Evolutionary conservation across 1,140 invertebrate genomes (phyloP).

Genomic region (Mizuhopecten yessoensis): DNA sequence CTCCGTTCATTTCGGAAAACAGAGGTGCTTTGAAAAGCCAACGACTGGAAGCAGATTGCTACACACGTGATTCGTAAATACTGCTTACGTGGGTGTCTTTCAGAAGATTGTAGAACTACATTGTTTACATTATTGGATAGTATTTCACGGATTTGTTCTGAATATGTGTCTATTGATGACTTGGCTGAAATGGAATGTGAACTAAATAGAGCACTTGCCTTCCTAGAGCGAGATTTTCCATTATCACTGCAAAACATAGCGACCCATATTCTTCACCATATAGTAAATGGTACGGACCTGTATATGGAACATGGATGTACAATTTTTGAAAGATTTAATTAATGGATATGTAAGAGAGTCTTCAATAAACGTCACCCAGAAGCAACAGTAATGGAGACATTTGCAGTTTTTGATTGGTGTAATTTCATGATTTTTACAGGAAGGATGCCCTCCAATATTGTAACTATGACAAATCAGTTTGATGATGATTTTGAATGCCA

Average conservation of each 20-base stretch:
- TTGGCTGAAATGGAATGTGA: slow-evolving; percentile 10
- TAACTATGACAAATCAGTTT: no score
- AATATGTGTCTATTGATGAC: not conserved
- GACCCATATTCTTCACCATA: slow-evolving; percentile 33
- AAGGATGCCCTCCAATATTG: no score
- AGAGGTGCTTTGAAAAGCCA: no score
- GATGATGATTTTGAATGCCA: no score
- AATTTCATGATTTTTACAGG: not conserved
- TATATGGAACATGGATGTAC: slow-evolving; percentile 25
- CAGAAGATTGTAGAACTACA: no score
- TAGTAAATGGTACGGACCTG: slow-evolving; percentile 23
- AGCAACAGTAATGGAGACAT: slow-evolving; percentile 27
- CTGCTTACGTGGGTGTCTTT: no score
- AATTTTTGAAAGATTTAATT: slow-evolving; percentile 26
- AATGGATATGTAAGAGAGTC: not conserved
- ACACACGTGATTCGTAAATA: no score
- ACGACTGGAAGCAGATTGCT: no score
- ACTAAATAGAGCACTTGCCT: slow-evolving; percentile 33
- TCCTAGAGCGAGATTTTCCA: slow-evolving; percentile 26
- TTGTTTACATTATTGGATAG: no score
- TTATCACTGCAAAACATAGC: slow-evolving; percentile 24
- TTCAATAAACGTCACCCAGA: not conserved
- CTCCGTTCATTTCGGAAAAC: no score
- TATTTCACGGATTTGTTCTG: no score
- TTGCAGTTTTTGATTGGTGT: not conserved